phyloP scores from a whole-genome alignment of 2,797 vertebrate genomes.

The Gephyroberyx darwinii region DNA sequence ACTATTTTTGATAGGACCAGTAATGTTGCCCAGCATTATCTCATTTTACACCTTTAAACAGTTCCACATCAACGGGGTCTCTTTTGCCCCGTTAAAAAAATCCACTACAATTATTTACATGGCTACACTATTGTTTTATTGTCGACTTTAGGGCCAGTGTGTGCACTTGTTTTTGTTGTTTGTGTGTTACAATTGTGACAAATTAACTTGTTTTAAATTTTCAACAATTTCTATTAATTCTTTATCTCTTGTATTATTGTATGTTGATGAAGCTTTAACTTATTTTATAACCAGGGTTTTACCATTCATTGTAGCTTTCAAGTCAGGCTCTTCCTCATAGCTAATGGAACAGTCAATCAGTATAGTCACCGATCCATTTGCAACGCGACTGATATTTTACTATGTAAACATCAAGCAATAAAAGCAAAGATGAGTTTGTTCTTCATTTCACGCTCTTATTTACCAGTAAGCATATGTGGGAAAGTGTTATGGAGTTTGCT shows the following conservation, averaged over 20 bases:
- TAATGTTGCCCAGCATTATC: not conserved
- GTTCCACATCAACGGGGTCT: slow-evolving; percentile 5
- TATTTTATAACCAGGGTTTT: slow-evolving; percentile 53
- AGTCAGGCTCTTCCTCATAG: slow-evolving; percentile 11
- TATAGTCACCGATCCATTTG: slow-evolving; percentile 2
- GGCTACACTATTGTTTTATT: not conserved
- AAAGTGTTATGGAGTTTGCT: not conserved
- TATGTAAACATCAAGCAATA: slow-evolving; percentile 41
- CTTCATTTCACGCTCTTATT: slow-evolving; percentile 8
- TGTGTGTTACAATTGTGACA: too few relatives aligned
- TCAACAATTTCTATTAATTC: not conserved
- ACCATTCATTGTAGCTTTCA: slow-evolving; percentile 17
- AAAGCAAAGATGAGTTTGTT: slow-evolving; percentile 11
- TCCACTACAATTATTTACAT: not conserved
- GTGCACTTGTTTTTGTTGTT: too few relatives aligned
- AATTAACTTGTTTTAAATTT: not conserved
- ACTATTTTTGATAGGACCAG: not conserved
- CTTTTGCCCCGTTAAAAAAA: not conserved
- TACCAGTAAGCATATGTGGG: not conserved
- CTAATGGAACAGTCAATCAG: too few relatives aligned
- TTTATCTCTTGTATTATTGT: slow-evolving; percentile 10
- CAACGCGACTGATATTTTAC: slow-evolving; percentile 5
- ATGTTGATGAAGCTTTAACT: slow-evolving; percentile 39
- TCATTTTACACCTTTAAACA: not conserved
- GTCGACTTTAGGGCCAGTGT: not conserved